Evolutionary conservation across 2,888 invertebrate genomes (phyloP), one percentile per base, ranked within the genome.

Genomic region (Acrobasis repandana): DNA sequence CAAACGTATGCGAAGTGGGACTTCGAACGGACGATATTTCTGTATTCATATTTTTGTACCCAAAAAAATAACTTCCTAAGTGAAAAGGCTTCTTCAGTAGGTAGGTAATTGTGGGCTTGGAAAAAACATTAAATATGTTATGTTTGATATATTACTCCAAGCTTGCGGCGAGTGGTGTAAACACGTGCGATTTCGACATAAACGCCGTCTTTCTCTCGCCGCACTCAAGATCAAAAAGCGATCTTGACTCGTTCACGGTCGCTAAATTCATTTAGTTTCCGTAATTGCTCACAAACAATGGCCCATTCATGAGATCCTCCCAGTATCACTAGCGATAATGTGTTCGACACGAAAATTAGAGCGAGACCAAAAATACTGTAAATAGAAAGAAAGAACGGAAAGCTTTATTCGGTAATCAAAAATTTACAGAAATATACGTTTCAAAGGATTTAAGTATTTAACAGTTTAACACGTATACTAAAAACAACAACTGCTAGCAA

Each of bases 211-310:
- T 72, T 73, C 73, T 69, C 69, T 64, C 65, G 65, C 68, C 65
- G 65, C 69, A 71, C 76, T 82, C 79, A 83, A 79, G 76, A 75
- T 72, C 77, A 73, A 70, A 68, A 65, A 62, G 43, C 67, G 71
- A 68, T 67, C 69, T 67, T 70, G 71, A 64, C 67, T 65, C 61
- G 66, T 71, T 69, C 75, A 72, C 65, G 72, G 69, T 63, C 72
- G 56, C 65, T 43, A 59, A 62, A 65, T 67, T 64, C 54, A 62
- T 65, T 69, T 71, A 67, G 66, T 72, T 71, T 70, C 68, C 63
- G 63, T 65, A 63, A 67, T 67, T 64, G 61, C 63, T 61, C 67
- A 64, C 63, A 56, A 54, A 70, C 66, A 66, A 63, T 61, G 60
- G 58, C 65, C 61, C 68, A 69, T 73, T 72, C 69, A 68, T 61